These are phyloP conservation scores for Therioaphis trifolii DNA, from an alignment of 2,888 invertebrate species.

Conservation along the genomic window DNA sequence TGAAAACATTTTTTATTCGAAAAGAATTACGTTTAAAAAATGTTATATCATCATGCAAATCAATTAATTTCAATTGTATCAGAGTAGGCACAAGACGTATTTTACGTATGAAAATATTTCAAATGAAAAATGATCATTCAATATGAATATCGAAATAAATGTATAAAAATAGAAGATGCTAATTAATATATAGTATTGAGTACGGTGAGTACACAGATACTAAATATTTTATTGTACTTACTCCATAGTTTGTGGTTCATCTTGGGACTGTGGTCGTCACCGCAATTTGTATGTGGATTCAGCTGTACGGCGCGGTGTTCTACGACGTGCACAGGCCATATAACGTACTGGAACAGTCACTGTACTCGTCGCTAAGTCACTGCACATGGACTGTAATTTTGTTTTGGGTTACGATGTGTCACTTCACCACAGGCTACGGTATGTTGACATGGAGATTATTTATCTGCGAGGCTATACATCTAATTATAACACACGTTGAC, in stretches of 20 bases:
- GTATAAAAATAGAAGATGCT: too few species aligned
- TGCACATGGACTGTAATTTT: conserved; percentile 43
- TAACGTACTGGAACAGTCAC: conserved; percentile 20
- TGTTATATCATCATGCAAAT: too few species aligned
- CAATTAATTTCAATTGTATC: too few species aligned
- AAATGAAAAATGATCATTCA: too few species aligned
- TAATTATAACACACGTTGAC: not conserved
- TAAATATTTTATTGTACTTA: not conserved
- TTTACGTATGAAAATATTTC: too few species aligned
- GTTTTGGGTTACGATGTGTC: conserved; percentile 28
- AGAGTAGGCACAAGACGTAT: too few species aligned
- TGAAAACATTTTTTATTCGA: too few species aligned
- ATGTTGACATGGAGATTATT: not conserved
- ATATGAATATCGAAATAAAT: too few species aligned
- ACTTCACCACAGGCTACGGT: conserved; percentile 39
- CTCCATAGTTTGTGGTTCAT: not conserved
- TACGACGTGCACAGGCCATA: conserved; percentile 13
- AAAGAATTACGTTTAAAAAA: too few species aligned
- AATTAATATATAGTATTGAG: too few species aligned
- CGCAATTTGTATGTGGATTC: not conserved
- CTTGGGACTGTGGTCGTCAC: not conserved
- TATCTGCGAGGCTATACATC: not conserved
- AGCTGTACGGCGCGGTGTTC: conserved; percentile 8
- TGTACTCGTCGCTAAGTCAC: conserved; percentile 32
- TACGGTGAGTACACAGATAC: not conserved